Evolutionary conservation across 2,797 vertebrate species (phyloP), one percentile per base, ranked within the genome.

Genomic region (Morelia viridis): DNA sequence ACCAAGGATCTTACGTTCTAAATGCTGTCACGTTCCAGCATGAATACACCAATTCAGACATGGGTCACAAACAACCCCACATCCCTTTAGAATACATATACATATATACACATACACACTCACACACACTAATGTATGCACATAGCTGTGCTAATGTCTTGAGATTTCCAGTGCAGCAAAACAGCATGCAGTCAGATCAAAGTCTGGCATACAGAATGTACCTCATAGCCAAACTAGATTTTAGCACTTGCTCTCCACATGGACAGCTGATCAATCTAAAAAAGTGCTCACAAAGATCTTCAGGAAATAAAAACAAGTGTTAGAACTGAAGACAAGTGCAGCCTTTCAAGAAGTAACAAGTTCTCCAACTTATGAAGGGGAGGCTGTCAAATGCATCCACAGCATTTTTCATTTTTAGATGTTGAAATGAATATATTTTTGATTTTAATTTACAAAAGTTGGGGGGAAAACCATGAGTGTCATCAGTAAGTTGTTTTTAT

Each of bases 1-100:
- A 97, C 96, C 97, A 97, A 94, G 94, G 96, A 95, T 95, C 96
- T 96, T 97, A 97, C 97, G 95, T 94, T 97, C 95, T 31, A 88
- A 97, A 97, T 4, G 19, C 96, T 97, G 95, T 96, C 97, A 97
- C 97, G 97, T 98, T 97, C 97, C 97, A 94, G 92, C 89, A 61
- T 97, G 97, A 98, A 96, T 94, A 97, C 93, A 93, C 46, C 61
- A 94, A 96, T 97, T 96, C 94, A 93, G 88, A 87, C 89, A 97
- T 28, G 76, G 96, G 97, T 96, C 95, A 95, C 95, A 96, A 97
- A 97, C 94, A 96, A 50, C 28, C 46, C 86, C 95, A 93, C 68
- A 97, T 97, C 97, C 94, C 97, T 97, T 95, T 96, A 97, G 97
- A 98, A 98, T 96, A 94, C 95, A 94, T 22, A 89, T 0, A 4